Evolutionary conservation across 2,113 vertebrate genomes (phyloP), one percentile per base, ranked within the genome.

Genomic region (Onychorhynchus coronatus): DNA sequence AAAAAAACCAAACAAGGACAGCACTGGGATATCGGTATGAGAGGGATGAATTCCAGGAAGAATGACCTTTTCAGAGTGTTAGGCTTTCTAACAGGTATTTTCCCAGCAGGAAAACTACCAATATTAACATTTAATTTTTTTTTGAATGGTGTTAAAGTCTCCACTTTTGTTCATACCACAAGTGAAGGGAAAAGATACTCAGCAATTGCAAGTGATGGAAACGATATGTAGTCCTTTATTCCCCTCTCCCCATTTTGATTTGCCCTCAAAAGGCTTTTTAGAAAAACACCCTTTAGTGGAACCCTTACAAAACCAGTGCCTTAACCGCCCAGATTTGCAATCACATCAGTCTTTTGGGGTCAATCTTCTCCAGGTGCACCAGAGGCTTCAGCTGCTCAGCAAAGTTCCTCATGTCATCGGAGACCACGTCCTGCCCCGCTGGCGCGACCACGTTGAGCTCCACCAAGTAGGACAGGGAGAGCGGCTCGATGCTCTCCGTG

Each of bases 401-500:
- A 94, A 99, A 99, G 97, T 98, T 99, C 91, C 99, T 98, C 99
- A 99, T 99, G 95, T 99, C 99, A 56, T 99, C 99, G 10, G 99
- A 99, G 44, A 98, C 98, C 2, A 98, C 12, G 8, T 98, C 98
- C 92, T 98, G 98, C 17, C 98, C 98, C 0, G 97, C 98, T 0
- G 98, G 98, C 0, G 98, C 98, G 41, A 99, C 98, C 93, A 99
- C 96, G 5, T 91, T 98, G 19, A 98, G 97, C 81, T 98, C 98
- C 39, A 98, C 98, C 5, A 99, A 97, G 89, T 99, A 99, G 28
- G 99, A 99, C 39, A 99, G 98, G 1, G 99, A 99, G 16, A 99
- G 97, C 0, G 99, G 99, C 95, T 99, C 99, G 0, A 97, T 99
- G 96, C 98, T 99, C n/a, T 99, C 99, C 0, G 99, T 99, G 97